These are phyloP conservation scores for Ciconia nigra DNA, from an alignment of 2,797 vertebrate species.

Conservation along the genomic window DNA sequence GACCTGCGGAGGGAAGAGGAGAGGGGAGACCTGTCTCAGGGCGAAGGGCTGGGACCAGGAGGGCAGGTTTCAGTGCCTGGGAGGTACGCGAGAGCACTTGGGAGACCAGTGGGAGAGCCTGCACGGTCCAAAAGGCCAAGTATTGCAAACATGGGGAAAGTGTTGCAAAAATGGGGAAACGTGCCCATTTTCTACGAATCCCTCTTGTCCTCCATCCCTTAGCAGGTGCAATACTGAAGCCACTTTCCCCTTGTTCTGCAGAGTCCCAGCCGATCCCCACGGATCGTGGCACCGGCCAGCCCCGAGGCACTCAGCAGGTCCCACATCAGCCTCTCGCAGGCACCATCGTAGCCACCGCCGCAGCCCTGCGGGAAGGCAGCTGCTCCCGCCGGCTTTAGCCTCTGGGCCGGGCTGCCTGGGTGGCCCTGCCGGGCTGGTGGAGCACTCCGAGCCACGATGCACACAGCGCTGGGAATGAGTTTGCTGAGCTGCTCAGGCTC, in stretches of 20 bases:
- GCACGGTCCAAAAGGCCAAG: rapidly evolving
- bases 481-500: background rate
- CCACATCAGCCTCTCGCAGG: background rate
- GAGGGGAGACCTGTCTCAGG: background rate
- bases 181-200: rapidly evolving
- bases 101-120: background rate
- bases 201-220: background rate
- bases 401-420: background rate
- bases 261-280: rapidly evolving
- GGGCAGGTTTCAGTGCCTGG: background rate
- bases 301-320: rapidly evolving
- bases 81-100: background rate
- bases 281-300: background rate
- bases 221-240: rapidly evolving
- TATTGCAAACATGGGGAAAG: no score
- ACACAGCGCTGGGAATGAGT: background rate
- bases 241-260: background rate
- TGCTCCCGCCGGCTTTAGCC: background rate
- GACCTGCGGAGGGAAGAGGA: rapidly evolving
- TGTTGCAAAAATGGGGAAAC: background rate
- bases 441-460: background rate
- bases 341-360: rapidly evolving
- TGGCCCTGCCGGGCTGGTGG: no score
- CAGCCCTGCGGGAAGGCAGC: rapidly evolving
- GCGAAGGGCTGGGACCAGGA: background rate